Evolutionary conservation across 1,140 invertebrate species (phyloP), one percentile per base, ranked within the genome.

Genomic region (Drosophila mauritiana): DNA sequence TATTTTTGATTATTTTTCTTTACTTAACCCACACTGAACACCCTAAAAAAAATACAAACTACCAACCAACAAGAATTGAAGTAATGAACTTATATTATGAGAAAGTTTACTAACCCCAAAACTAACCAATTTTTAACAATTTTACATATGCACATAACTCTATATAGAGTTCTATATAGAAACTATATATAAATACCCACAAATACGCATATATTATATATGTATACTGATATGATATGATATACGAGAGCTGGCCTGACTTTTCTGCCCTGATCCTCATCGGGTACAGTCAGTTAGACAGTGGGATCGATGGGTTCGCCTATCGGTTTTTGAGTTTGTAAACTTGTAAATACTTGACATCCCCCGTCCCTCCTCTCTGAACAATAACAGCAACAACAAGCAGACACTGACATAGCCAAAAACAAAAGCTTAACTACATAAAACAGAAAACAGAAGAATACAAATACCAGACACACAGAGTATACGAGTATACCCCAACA

Each of bases 321-420:
- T 70, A 61, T 81, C 75, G 84, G 22, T 42, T 73, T 78, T 83
- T 80, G 84, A 88, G 83, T 88, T 88, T 83, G 83, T 86, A 86
- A 81, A 81, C 82, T 86, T 86, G 82, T 86, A 86, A 76, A 86
- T 86, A 86, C 63, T 68, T 67, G 49, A 43, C 62, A 53, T 13
- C 27, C 45, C 54, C 40, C 48, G 56, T 39, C 74, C 56, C 46
- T 46, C 51, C 45, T 46, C 51, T 37, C 49, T 31, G 37, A 51
- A 59, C 31, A 17, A 52, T 11, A 68, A 52, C 27, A 39, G 34
- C 36, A 36, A 53, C 36, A 49, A 40, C 40, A 34, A 48, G 45
- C 43, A 56, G 65, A 69, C 64, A 68, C 27, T 53, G 37, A 80
- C 54, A 76, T 53, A 69, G 55, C 20, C 40, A 49, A 67, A 34